These are phyloP conservation scores for Nephrotoma guestfalica DNA, from an alignment of 2,888 invertebrate species.

Conservation along the genomic window DNA sequence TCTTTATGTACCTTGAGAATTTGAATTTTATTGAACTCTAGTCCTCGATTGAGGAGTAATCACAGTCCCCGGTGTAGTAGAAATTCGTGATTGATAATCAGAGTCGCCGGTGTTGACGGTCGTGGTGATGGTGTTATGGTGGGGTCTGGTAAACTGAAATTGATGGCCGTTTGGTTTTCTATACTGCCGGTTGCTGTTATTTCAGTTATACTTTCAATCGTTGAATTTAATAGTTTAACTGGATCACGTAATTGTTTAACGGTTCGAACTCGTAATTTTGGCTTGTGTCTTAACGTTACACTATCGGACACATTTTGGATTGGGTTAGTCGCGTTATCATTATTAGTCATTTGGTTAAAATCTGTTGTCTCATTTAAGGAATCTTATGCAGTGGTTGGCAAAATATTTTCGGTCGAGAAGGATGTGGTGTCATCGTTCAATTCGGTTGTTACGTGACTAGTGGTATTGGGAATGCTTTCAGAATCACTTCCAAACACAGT, in stretches of 20 bases:
- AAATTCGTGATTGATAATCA: background rate
- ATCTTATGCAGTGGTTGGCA: background rate
- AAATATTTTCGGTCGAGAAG: background rate
- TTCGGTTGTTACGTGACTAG: background rate
- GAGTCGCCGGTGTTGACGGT: too few relatives aligned
- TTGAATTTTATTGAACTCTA: background rate
- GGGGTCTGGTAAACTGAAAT: background rate
- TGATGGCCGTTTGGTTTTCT: background rate
- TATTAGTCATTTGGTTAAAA: background rate
- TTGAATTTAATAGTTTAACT: background rate
- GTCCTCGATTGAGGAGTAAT: too few relatives aligned
- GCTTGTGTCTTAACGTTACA: background rate
- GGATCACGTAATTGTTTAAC: background rate
- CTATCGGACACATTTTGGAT: background rate
- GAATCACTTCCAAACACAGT: background rate
- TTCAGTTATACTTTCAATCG: background rate
- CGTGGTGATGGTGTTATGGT: background rate
- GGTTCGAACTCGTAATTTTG: background rate
- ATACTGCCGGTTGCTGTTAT: background rate
- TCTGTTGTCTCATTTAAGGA: background rate
- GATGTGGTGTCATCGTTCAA: background rate
- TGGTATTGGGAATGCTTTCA: background rate
- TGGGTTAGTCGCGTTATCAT: background rate
- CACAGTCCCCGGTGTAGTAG: background rate
- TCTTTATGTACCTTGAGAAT: background rate